Base-by-base conservation (phyloP, 1,140 invertebrate species). In the Physella acuta region DNA sequence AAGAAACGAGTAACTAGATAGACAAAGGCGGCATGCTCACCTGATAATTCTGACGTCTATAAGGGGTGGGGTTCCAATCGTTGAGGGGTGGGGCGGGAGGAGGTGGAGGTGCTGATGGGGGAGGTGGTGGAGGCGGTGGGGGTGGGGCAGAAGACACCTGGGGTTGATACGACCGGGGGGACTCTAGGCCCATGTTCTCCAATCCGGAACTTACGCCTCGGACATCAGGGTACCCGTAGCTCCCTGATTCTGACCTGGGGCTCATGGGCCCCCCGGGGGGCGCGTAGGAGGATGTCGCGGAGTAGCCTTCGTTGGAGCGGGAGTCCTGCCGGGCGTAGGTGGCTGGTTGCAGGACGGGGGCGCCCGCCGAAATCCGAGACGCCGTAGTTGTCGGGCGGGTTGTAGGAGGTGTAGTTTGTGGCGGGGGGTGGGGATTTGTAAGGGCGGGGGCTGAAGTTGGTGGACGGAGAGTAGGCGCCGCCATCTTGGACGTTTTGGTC, bases 71-170 rank as follows among this genome's bases (percentile, higher is more conserved):
- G 31, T 30, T 70, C 34, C 34, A 63, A n/a, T 70, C 34, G 56
- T 52, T 33, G 16, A 60, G 49, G 16, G 59, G 52, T 26, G 70
- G 39, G 14, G 63, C 62, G 34, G 70, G 39, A 8, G 63, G 37
- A 61, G 73, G 75, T 64, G 74, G 74, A 49, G 76, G 77, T 26
- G 76, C 74, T 17, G 76, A 73, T 51, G 78, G 77, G 39, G 79
- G 79, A 56, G 78, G 75, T 20, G 72, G 75, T 30, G 76, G 74
- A 61, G 77, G 74, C 30, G 79, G 77, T 28, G 67, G 73, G 8
- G 70, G 63, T 44, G 63, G 66, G 24, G 68, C 66, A 31, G 70
- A 70, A 28, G 71, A 49, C 17, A 74, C 71, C 3, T 72, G 76
- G n/a, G 16, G 72, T 67, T 52, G 26, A 24, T 68, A 72, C 5